Evolutionary conservation across 2,888 invertebrate genomes (phyloP).

Genomic region (Caenorhabditis sp.): DNA sequence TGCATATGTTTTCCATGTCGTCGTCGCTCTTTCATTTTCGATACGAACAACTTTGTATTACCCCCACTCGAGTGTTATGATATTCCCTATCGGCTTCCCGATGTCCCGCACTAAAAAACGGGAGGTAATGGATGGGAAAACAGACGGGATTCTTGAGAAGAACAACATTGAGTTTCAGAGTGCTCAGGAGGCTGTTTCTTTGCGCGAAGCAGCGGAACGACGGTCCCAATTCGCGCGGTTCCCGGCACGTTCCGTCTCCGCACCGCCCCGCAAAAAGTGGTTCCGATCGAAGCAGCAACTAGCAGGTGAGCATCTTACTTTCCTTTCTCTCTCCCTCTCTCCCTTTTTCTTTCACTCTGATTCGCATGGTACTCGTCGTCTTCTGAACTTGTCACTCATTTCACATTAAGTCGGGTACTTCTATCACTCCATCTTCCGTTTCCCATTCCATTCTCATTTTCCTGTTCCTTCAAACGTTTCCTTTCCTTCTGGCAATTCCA

Average conservation of each 20-base stretch:
- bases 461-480: too few species aligned
- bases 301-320: constrained; percentile 12
- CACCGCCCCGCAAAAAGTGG: constrained; percentile 66
- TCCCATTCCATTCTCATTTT: too few species aligned
- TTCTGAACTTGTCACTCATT: too few species aligned
- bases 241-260: constrained; percentile 61
- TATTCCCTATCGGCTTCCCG: constrained; percentile 54
- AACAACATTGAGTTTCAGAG: constrained; percentile 40
- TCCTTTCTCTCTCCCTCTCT: neutral
- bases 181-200: constrained; percentile 56
- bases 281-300: constrained; percentile 52
- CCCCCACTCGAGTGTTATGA: constrained; percentile 27
- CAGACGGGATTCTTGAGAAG: neutral
- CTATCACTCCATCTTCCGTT: too few species aligned
- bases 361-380: neutral
- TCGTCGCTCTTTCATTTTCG: constrained; percentile 12
- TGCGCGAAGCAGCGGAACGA: constrained; percentile 60
- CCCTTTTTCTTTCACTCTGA: neutral
- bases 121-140: constrained; percentile 16
- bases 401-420: too few species aligned
- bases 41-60: constrained; percentile 22
- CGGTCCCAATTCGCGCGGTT: constrained; percentile 60
- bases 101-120: constrained; percentile 27
- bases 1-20: constrained; percentile 29
- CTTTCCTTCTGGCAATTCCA: neutral